Evolutionary conservation across 2,797 vertebrate species (phyloP), one percentile per base, ranked within the genome.

Genomic region (Poecilia wingei): DNA sequence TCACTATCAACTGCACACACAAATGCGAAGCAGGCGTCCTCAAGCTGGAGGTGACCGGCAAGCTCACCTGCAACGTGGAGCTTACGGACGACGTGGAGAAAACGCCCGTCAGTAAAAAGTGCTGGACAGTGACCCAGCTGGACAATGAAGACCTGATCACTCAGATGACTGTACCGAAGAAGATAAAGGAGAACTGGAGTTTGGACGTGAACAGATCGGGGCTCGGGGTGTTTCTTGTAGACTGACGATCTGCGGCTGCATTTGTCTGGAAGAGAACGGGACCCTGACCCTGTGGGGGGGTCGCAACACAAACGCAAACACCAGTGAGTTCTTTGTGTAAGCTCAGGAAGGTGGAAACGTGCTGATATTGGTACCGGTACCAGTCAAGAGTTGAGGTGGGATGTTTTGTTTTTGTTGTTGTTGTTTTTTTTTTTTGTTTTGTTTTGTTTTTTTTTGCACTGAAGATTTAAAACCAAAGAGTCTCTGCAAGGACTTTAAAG

Each of bases 191-290:
- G 0, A 0, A 84, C 6, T 96, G 95, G 95, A 86, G 1, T 1
- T 86, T 96, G 75, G 84, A 92, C 0, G 0, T 53, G 0, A 7
- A 0, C 0, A 0, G 45, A 8, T 95, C 96, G 0, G 82, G 86
- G 20, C 47, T 95, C 0, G 95, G 95, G 47, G 87, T 96, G 55
- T 95, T 95, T 82, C 87, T 94, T 0, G 78, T 95, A 79, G 93
- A 84, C 55, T 86, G 70, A 90, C 39, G 68, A 1, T 2, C 51
- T 41, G 61, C 16, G 1, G 1, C 71, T 36, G 5, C 33, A 51
- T 57, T 9, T 31, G 13, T 31, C 57, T 18, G 0, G 31, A 74
- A n/a, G 14, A 43, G 55, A 77, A 79, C 36, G 31, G 74, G 49
- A 51, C 68, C 0, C 1, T 75, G 70, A 79, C 28, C 45, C 9